Evolutionary conservation across 2,113 vertebrate species (phyloP).

Genomic region (Neopipo cinnamomea): DNA sequence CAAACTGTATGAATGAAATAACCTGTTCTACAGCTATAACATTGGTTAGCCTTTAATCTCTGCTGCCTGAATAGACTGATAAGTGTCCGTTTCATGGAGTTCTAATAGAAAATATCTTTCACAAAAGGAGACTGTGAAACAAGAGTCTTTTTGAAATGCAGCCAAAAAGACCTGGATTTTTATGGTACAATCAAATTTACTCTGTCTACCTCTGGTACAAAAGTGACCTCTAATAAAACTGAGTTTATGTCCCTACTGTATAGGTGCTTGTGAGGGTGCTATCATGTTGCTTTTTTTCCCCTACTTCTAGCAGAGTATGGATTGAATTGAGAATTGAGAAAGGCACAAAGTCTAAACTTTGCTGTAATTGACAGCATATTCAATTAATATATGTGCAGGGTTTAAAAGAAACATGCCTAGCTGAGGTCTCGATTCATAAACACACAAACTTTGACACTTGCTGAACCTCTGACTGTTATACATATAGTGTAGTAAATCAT

Average conservation of each 20-base stretch:
- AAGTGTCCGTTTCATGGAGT: neutral
- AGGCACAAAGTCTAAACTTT: neutral
- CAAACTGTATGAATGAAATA: neutral
- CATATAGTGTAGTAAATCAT: neutral
- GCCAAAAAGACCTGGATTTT: neutral
- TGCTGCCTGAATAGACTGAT: neutral
- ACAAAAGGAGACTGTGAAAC: neutral
- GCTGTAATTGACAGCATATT: neutral
- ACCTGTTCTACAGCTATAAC: neutral
- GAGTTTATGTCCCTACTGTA: neutral
- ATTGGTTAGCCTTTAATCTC: neutral
- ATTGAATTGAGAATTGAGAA: neutral
- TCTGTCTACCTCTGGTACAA: neutral
- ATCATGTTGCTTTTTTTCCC: neutral
- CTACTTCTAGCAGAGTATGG: neutral
- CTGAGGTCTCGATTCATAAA: neutral
- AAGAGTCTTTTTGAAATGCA: slow-evolving; percentile 4
- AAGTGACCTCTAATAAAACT: slow-evolving; percentile 17
- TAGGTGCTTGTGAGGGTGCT: neutral
- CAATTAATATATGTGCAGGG: neutral
- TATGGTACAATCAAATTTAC: neutral
- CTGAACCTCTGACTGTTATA: neutral
- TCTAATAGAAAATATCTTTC: neutral
- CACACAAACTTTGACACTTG: neutral
- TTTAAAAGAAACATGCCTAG: neutral